Evolutionary conservation across 2,888 invertebrate species (phyloP).

Genomic region (Seira sanloemensis): DNA sequence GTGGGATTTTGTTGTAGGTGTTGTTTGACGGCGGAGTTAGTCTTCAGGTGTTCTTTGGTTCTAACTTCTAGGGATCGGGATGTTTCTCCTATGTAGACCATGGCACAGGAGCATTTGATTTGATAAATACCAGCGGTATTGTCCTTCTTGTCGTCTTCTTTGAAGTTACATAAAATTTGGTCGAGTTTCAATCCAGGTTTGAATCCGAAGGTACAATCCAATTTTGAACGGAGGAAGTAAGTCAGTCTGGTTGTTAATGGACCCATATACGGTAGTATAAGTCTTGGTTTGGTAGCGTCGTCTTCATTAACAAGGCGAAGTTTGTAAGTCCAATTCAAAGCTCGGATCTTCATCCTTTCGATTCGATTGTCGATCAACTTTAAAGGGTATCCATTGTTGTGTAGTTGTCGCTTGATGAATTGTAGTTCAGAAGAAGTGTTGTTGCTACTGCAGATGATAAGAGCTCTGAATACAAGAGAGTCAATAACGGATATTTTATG

Average conservation of each 20-base stretch:
- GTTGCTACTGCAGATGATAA: constrained; percentile 16
- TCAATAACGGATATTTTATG: constrained; percentile 40
- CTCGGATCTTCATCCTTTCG: neutral
- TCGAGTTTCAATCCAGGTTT: neutral
- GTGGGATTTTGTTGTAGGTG: neutral
- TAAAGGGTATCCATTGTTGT: constrained; percentile 30
- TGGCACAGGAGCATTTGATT: neutral
- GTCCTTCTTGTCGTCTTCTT: neutral
- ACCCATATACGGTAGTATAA: constrained; percentile 35
- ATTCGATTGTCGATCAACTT: constrained; percentile 8
- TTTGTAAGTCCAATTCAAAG: neutral
- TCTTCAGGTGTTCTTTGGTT: neutral
- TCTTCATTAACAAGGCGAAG: neutral
- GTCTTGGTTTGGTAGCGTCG: neutral
- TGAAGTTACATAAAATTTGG: neutral
- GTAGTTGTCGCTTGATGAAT: neutral
- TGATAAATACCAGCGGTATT: neutral
- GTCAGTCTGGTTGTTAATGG: constrained; percentile 2
- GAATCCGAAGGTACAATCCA: constrained; percentile 19
- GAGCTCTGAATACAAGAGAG: constrained; percentile 24
- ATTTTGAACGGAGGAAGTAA: neutral
- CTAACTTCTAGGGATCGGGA: neutral
- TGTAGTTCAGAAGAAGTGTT: neutral
- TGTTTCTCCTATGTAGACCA: neutral
- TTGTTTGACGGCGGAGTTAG: neutral